Evolutionary conservation across 2,888 invertebrate genomes (phyloP), one percentile per base, ranked within the genome.

Genomic region (Mongoloraphidia duomilia): DNA sequence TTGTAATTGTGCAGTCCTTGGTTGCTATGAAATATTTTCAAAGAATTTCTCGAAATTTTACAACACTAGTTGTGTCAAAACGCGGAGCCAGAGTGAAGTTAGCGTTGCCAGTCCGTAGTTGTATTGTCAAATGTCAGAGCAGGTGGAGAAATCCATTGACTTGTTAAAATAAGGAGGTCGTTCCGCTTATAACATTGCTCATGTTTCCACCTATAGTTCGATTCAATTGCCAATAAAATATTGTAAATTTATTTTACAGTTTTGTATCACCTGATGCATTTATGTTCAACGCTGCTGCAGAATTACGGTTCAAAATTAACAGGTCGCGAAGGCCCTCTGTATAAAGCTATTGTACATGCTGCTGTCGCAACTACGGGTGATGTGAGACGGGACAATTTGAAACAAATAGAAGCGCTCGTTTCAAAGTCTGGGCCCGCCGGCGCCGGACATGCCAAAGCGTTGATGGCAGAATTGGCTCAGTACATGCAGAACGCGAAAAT

Each of bases 281-380:
- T 91, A 57, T 82, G 84, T 61, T 82, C 84, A 64, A 74, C 75
- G 53, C 70, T 91, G 39, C 68, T 90, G 44, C 72, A 79, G 51
- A 78, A 83, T 56, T 84, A 86, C 69, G 72, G 73, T 10, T 75
- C 75, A 56, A 79, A 79, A 63, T 67, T 87, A 54, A 77, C 76
- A 56, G 83, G 82, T 13, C 73, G 75, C 56, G 66, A 76, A 13
- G 76, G 76, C 3, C 80, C 84, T 0, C 66, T 89, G 44, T 80
- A 82, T 61, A 76, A 77, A 57, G 85, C 86, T 0, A 70, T 92
- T 34, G 69, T 89, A 44, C 74, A 77, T 54, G 81, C 82, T 47
- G 68, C 84, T 26, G 77, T 82, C 10, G 77, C 80, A 2, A 74
- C 79, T 2, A 74, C 77, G 40, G 75, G 75, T 49, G 60, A 71